Base-by-base conservation (phyloP, 2,797 vertebrate genomes). In the Manis javanica region DNA sequence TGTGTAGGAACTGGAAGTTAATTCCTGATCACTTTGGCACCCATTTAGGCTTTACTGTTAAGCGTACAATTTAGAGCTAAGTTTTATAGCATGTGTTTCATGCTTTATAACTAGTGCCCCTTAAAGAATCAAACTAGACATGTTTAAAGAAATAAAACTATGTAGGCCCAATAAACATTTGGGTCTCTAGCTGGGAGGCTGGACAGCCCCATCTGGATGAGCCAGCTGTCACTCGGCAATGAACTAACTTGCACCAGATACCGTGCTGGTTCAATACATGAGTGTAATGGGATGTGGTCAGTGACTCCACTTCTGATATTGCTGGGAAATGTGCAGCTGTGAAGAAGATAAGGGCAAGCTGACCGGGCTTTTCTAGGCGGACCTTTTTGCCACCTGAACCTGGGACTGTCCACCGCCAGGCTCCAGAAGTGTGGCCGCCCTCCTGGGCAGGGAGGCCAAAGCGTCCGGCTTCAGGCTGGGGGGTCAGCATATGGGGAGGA, bases 391-490 rank as follows among this genome's bases (percentile, higher is more conserved):
- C 7, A 39, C 39, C 37, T 19, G 34, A 53, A 29, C 39, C 64
- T 75, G 6, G 53, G 21, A 2, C 3, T 4, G 12, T 19, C 69
- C n/a, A 11, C 6, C 71, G 37, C 34, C 23, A 3, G 84, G 34
- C 34, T 55, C 42, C 59, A 18, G 55, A 7, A 66, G 39, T 12
- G 2, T 18, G 75, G 37, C 72, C 34, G 23, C 19, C 21, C 19
- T 31, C 61, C 53, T 8, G 4, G 0, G 11, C 24, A 42, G 18
- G 61, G 19, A 74, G 74, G 24, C 4, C 31, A 7, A 24, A 29
- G 77, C 19, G 1, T 14, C 7, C 0, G 3, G 69, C 31, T 51
- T 10, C 0, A 1, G 53, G 29, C 1, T 37, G 1, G 24, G 24
- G 15, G 49, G 23, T 72, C 15, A 59, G 39, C 53, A 53, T 23